phyloP scores from a whole-genome alignment of 2,888 invertebrate genomes.

The Hydraecia micacea region DNA sequence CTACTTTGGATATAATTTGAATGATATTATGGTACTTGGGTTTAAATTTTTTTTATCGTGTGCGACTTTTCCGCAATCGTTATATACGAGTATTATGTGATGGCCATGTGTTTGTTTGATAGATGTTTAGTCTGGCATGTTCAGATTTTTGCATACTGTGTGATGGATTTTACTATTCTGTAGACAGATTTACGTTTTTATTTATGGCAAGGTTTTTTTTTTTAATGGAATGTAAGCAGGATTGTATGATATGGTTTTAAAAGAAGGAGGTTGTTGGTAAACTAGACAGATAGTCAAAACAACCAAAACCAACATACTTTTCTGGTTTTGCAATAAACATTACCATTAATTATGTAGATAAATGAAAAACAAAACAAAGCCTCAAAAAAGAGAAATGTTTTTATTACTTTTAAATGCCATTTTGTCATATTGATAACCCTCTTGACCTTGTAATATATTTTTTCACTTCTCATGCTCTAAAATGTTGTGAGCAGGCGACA shows the following conservation, averaged over 20 bases:
- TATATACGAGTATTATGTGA: slow-evolving; percentile 18
- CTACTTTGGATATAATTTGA: neutral
- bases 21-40: slow-evolving; percentile 12
- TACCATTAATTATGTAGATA: neutral
- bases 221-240: neutral
- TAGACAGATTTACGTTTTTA: slow-evolving; percentile 12
- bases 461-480: neutral
- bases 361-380: neutral
- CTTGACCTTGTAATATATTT: slow-evolving; percentile 6
- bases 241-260: neutral
- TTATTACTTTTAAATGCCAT: neutral
- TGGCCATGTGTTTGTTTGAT: slow-evolving; percentile 37
- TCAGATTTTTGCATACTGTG: slow-evolving; percentile 14
- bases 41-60: slow-evolving; percentile 4
- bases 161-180: slow-evolving; percentile 11
- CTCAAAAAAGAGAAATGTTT: neutral
- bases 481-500: too few species aligned
- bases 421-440: neutral
- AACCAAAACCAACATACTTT: neutral
- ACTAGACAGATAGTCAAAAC: neutral
- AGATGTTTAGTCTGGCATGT: slow-evolving; percentile 29
- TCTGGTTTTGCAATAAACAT: neutral
- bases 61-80: neutral
- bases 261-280: neutral
- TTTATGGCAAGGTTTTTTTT: neutral